Percentiles rank a stretch among this genome's conserved stretches.
Evolutionary conservation across 2,113 vertebrate genomes (phyloP).

Genomic region (Nibea coibor): DNA sequence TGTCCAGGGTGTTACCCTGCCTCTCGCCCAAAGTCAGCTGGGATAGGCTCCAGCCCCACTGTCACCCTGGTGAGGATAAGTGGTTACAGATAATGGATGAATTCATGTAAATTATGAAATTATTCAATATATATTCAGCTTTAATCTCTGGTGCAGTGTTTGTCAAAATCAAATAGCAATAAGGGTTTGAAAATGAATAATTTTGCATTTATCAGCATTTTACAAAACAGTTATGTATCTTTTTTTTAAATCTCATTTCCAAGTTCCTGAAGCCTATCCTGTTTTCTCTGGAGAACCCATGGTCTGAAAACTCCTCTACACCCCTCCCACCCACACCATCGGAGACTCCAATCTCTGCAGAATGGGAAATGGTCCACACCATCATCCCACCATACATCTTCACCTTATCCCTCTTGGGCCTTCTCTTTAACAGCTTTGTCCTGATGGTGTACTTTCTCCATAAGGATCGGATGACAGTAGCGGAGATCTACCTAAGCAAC

Average conservation of each 20-base stretch:
- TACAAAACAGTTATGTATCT: neutral
- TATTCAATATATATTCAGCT: neutral
- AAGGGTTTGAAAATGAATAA: neutral
- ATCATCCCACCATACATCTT: slow-evolving; percentile 89
- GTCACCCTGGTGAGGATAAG: too few species aligned
- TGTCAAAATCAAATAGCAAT: neutral
- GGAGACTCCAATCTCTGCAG: slow-evolving; percentile 23
- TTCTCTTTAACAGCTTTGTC: slow-evolving; percentile 90
- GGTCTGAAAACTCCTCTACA: slow-evolving; percentile 58
- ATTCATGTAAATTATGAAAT: neutral
- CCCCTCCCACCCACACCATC: slow-evolving; percentile 13
- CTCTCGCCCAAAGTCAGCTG: too few species aligned
- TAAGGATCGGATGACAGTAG: slow-evolving; percentile 86
- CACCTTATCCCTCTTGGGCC: slow-evolving; percentile 83
- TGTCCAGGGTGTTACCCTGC: too few species aligned
- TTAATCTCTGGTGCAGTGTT: neutral
- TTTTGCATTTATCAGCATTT: neutral
- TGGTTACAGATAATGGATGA: too few species aligned
- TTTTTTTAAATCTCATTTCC: neutral
- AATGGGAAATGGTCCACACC: slow-evolving; percentile 74
- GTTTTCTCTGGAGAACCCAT: neutral
- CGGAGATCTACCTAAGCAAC: slow-evolving; percentile 94
- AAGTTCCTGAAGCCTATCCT: slow-evolving; percentile 55
- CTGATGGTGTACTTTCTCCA: slow-evolving; percentile 87
- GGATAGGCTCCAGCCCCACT: too few species aligned